Evolutionary conservation across 2,113 vertebrate genomes (phyloP).

Genomic region (Melanostigma gelatinosum): DNA sequence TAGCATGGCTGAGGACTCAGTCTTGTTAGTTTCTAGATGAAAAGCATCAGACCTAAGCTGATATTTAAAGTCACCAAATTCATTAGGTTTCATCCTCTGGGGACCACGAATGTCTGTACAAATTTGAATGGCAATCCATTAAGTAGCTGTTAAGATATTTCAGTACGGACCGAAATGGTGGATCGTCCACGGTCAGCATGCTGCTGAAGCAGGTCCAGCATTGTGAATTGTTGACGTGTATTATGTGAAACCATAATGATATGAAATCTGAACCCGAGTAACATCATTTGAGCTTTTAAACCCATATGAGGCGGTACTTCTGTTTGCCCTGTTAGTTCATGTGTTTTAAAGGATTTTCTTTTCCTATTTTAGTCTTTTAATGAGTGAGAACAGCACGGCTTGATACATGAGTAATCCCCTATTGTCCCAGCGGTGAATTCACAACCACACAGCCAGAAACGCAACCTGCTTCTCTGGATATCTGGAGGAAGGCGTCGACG

Average conservation of each 20-base stretch:
- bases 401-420: slow-evolving; percentile 48
- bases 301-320: slow-evolving; percentile 7
- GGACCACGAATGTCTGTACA: not conserved
- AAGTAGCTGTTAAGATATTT: not conserved
- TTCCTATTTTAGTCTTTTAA: slow-evolving; percentile 50
- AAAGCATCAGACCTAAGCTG: not conserved
- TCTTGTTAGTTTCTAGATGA: not conserved
- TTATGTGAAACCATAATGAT: slow-evolving; percentile 2
- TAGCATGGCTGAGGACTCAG: not conserved
- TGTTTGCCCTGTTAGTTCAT: slow-evolving; percentile 22
- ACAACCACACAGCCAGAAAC: slow-evolving; percentile 15
- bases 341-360: slow-evolving; percentile 54
- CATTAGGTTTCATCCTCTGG: slow-evolving; percentile 2
- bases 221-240: slow-evolving; percentile 2
- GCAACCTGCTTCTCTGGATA: slow-evolving; percentile 89
- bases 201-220: not conserved
- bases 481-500: slow-evolving; percentile 90
- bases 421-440: slow-evolving; percentile 13
- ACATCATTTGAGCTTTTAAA: slow-evolving; percentile 37
- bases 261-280: slow-evolving; percentile 18
- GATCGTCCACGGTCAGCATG: not conserved
- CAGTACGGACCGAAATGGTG: not conserved
- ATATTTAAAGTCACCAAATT: not conserved
- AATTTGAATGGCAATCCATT: not conserved
- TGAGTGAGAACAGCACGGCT: slow-evolving; percentile 36